A percentile compares a stretch with the other conserved stretches of the same genome.
These are phyloP conservation scores for Ailurus styani DNA, from an alignment of 2,113 vertebrate species.

Conservation along the genomic window DNA sequence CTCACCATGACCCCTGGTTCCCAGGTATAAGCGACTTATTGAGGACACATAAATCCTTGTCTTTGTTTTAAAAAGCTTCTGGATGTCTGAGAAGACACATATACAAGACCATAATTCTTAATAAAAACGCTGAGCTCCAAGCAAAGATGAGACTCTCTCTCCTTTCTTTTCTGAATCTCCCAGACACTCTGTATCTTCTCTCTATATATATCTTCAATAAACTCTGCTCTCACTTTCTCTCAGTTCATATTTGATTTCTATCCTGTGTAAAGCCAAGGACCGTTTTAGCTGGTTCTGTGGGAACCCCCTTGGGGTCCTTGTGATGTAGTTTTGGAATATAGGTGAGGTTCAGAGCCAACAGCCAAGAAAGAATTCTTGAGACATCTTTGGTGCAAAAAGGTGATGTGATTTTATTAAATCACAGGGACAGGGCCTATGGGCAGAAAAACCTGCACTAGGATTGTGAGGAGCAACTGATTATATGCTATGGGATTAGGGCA, in stretches of 20 bases:
- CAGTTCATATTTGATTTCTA: not conserved
- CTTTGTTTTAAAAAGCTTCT: not conserved
- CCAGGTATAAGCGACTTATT: not conserved
- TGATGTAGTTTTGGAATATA: not conserved
- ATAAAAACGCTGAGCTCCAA: not conserved
- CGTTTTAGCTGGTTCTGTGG: not conserved
- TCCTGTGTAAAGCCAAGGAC: not conserved
- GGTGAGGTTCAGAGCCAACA: not conserved
- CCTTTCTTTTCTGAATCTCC: not conserved
- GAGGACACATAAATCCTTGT: not conserved
- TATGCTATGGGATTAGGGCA: not conserved
- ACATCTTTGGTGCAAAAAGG: not conserved
- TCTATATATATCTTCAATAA: not conserved
- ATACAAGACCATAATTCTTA: not conserved
- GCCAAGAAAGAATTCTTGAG: not conserved
- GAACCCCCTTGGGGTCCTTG: not conserved
- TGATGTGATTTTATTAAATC: not conserved
- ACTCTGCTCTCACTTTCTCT: not conserved
- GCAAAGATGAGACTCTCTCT: not conserved
- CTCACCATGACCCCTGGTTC: not conserved
- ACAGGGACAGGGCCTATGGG: not conserved
- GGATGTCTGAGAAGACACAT: not conserved
- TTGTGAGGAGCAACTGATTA: not conserved
- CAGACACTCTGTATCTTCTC: not conserved
- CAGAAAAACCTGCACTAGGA: not conserved